A percentile compares a stretch with the other conserved stretches of the same genome.
phyloP scores from a whole-genome alignment of 1,140 invertebrate species.

The Linepithema humile region DNA sequence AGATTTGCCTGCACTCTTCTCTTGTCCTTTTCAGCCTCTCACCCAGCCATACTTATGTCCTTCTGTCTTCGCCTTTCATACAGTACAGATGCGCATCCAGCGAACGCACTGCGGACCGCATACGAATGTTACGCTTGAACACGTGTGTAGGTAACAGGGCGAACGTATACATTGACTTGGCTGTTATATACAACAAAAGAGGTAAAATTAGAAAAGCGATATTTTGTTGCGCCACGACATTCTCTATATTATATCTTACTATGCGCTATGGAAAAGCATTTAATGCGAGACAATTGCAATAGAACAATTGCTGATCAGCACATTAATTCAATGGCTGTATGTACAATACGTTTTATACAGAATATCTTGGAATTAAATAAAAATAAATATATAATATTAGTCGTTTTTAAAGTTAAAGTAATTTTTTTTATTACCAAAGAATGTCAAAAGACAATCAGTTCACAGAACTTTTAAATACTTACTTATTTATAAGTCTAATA shows the following conservation, averaged over 20 bases:
- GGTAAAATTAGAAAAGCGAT: slow-evolving; percentile 61
- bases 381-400: not conserved
- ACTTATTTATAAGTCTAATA: not conserved
- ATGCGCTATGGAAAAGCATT: not conserved
- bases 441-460: not conserved
- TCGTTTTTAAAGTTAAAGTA: not conserved
- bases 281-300: not conserved
- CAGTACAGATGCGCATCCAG: slow-evolving; percentile 9
- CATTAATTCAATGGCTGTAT: not conserved
- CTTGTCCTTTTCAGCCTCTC: not conserved
- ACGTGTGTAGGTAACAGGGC: not conserved
- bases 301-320: too few relatives aligned
- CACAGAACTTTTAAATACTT: not conserved
- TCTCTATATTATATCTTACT: not conserved
- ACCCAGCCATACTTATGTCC: not conserved
- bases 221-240: slow-evolving; percentile 51
- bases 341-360: not conserved
- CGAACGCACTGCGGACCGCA: slow-evolving; percentile 14
- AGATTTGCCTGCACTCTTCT: too few relatives aligned
- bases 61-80: not conserved
- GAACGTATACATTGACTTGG: not conserved
- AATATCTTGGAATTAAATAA: not conserved
- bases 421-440: not conserved
- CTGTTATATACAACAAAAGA: slow-evolving; percentile 18
- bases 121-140: slow-evolving; percentile 12